Base-by-base conservation (phyloP, 2,888 invertebrate genomes). In the Hesperia comma region DNA sequence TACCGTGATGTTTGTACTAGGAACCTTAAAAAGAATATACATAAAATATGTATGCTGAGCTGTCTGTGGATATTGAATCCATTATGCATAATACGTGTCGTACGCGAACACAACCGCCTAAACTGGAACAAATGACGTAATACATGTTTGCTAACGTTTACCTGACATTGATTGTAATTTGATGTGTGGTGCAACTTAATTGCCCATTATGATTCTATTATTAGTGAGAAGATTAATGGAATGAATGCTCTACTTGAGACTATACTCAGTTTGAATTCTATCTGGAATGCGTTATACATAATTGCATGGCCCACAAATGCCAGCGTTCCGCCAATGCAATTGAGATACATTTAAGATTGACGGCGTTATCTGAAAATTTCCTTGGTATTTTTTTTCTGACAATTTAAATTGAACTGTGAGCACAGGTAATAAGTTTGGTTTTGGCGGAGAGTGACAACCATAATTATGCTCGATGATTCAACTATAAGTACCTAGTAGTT, bases 91-190 rank as follows among this genome's bases (percentile, higher is more conserved):
- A 49, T 41, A 54, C 58, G 32, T 41, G 64, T 58, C 64, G 41
- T 64, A 58, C 17, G n/a, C n/a, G 40, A 41, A 57, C 58, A 53
- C 53, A 58, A 32, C 51, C 49, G 21, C 51, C 63, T 40, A 64
- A 58, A 64, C 53, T 64, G 64, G 58, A 33, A 58, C 41, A 51
- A 64, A 58, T 57, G 63, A 63, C 57, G 63, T 57, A 57, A 40
- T 40, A 21, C 17, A 41, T 60, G 53, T 54, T 33, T 53, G 51
- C 26, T 53, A 60, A 53, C 58, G 43, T 41, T 41, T 33, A 8
- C 19, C 43, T 63, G 62, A 63, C 58, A 64, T 40, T 64, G 64
- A 64, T 64, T 58, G 64, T 53, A 33, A 40, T 58, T 63, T 43
- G 46, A 64, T 53, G 26, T 57, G 53, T 17, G 26, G 53, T 43